Evolutionary conservation across 2,888 invertebrate species (phyloP).

Genomic region (Limnephilus auricula): DNA sequence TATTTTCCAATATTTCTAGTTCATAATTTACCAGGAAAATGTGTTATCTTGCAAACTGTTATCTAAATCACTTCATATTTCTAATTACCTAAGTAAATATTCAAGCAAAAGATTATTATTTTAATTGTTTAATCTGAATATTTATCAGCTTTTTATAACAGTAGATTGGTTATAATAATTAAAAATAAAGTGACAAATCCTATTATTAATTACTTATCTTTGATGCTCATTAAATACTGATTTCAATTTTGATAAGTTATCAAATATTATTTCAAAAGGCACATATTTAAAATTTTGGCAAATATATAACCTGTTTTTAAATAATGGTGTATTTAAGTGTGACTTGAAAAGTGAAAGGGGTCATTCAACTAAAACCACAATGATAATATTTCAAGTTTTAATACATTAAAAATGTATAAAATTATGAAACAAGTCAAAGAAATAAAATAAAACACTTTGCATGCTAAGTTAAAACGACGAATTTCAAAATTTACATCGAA

Average conservation of each 20-base stretch:
- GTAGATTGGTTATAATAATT: not conserved
- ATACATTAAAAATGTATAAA: not conserved
- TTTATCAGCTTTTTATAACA: not conserved
- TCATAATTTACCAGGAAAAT: too few relatives aligned
- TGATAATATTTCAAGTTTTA: not conserved
- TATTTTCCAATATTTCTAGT: too few relatives aligned
- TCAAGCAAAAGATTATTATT: not conserved
- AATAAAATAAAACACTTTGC: not conserved
- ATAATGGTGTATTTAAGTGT: not conserved
- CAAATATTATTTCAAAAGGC: not conserved
- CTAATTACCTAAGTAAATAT: not conserved
- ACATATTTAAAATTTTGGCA: not conserved
- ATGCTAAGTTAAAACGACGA: not conserved
- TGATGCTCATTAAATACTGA: not conserved
- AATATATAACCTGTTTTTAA: not conserved
- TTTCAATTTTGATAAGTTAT: not conserved
- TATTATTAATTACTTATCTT: not conserved
- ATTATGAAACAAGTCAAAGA: not conserved
- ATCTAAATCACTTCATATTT: not conserved
- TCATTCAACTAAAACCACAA: not conserved
- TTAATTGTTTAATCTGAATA: not conserved
- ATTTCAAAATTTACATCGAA: not conserved
- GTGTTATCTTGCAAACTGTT: too few relatives aligned
- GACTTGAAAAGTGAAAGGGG: not conserved
- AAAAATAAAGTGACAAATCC: not conserved